Base-by-base conservation (phyloP, 2,888 invertebrate genomes). In the Ormyrus labotus region DNA sequence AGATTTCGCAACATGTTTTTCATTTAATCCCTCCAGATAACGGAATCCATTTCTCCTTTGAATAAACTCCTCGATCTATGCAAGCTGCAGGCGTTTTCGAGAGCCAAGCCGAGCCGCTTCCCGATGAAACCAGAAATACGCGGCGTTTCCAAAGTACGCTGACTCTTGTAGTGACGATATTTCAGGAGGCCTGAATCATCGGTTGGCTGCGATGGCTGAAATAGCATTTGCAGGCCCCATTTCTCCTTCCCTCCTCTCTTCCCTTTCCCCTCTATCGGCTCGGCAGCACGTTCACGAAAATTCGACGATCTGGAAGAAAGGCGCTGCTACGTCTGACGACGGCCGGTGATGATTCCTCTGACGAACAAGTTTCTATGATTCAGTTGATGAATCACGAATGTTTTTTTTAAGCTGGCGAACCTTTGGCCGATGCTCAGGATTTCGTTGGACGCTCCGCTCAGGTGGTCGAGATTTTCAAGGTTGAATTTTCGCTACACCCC, bases 151-250 rank as follows among this genome's bases (percentile, higher is more conserved):
- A 88, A 87, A 89, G 89, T 89, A 85, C 89, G 87, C 89, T 89
- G 89, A 90, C 89, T 89, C 87, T 85, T 86, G 83, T 84, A 84
- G 72, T 77, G 80, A 83, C 81, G 86, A 85, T 90, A 90, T 90
- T 90, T 89, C 85, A 87, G 86, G 88, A 86, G 80, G 76, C 85
- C 87, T 90, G 90, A 90, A 88, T 90, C 90, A 90, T 83, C 85
- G 82, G 85, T 34, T 86, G 83, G 88, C 87, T 87, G 86, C 85
- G 84, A 82, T 84, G 83, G 86, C 89, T 87, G 86, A 89, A 90
- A 89, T 89, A 88, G 88, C 78, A 85, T 84, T 83, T 81, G 82
- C 79, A 72, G 63, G 51, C 60, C 47, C 10, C 34, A 1, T n/a
- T 61, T 48, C 60, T 55, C 3, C n/a, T 13, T 70, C 51, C 57